These are phyloP conservation scores for Atrina japonica DNA, from an alignment of 2,888 invertebrate species.

Conservation along the genomic window DNA sequence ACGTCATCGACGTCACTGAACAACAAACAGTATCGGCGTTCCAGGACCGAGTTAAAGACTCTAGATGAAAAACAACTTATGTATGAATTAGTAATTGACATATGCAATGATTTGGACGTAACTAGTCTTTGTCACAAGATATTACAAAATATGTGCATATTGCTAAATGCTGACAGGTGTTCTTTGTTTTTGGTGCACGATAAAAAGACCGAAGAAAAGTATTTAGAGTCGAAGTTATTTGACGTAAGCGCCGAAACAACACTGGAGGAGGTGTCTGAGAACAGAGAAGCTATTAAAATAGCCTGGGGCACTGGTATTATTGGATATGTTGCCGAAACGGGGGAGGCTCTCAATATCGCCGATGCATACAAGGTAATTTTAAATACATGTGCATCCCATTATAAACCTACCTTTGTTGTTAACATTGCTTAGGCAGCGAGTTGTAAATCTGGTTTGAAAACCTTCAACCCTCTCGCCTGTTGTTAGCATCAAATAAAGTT, in stretches of 20 bases:
- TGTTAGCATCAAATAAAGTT: no score
- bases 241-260: slow-evolving; percentile 81
- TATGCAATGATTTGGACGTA: slow-evolving; percentile 79
- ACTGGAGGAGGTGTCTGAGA: slow-evolving; percentile 92
- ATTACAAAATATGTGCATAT: slow-evolving; percentile 78
- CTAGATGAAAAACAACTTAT: slow-evolving; percentile 79
- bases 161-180: slow-evolving; percentile 79
- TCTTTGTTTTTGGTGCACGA: slow-evolving; percentile 80
- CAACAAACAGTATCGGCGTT: slow-evolving; percentile 82
- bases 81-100: slow-evolving; percentile 80
- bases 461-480: no score
- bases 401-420: no score
- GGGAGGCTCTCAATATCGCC: slow-evolving; percentile 76
- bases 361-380: slow-evolving; percentile 77
- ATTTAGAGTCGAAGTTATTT: slow-evolving; percentile 81
- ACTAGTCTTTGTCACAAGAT: slow-evolving; percentile 79
- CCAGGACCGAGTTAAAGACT: slow-evolving; percentile 83
- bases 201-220: slow-evolving; percentile 83
- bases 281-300: slow-evolving; percentile 90
- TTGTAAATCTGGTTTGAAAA: no score
- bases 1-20: slow-evolving; percentile 53
- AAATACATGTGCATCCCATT: no score
- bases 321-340: slow-evolving; percentile 77
- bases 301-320: slow-evolving; percentile 78
- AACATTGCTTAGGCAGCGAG: no score